These are phyloP conservation scores for Octonoba sinensis DNA, from an alignment of 2,888 invertebrate genomes.

Conservation along the genomic window DNA sequence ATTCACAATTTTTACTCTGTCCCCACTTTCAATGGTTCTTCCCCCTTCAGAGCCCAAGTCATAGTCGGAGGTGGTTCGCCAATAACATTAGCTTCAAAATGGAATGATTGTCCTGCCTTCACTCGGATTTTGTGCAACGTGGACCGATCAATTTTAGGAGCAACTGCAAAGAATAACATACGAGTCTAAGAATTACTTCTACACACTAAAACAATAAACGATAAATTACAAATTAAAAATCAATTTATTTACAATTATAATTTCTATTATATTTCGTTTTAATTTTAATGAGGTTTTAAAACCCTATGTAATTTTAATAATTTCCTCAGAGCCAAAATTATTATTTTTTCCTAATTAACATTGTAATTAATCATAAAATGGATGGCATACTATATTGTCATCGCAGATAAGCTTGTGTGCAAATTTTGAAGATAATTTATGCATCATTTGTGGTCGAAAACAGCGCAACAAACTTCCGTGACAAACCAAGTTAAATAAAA, in stretches of 20 bases:
- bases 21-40: conserved; percentile 70
- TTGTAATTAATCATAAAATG: no score
- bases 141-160: conserved; percentile 95
- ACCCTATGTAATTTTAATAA: no score
- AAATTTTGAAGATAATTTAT: no score
- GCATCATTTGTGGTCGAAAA: no score
- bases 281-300: no score
- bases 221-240: not conserved
- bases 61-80: conserved; percentile 84
- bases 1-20: conserved; percentile 75
- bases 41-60: conserved; percentile 86
- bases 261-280: not conserved
- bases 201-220: not conserved
- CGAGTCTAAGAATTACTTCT: not conserved
- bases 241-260: no score
- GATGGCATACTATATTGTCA: no score
- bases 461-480: no score
- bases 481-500: no score
- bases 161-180: conserved; percentile 34
- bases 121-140: conserved; percentile 88
- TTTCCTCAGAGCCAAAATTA: no score
- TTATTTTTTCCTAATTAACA: no score
- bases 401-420: no score
- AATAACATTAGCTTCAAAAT: conserved; percentile 73
- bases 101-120: conserved; percentile 73